Conservation (phyloP, 2,113 vertebrate genomes). For the Myotis brandtii region DNA sequence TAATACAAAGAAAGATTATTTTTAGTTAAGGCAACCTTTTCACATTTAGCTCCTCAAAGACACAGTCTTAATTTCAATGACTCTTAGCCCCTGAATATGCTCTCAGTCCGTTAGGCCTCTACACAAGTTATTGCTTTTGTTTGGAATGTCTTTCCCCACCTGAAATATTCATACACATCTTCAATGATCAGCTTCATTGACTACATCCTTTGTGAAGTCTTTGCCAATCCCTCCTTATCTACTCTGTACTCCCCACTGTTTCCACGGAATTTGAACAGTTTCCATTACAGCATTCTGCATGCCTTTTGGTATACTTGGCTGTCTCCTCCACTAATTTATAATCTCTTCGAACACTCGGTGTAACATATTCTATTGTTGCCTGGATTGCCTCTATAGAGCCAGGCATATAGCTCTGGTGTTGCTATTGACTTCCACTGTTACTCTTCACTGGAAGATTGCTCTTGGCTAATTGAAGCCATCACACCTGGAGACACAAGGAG, state of each 20-base stretch:
- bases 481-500: not conserved
- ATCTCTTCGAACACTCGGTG: not conserved
- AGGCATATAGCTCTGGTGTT: not conserved
- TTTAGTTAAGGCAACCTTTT: constrained; percentile 7
- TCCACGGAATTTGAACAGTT: not conserved
- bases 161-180: not conserved
- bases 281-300: not conserved
- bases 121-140: not conserved
- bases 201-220: not conserved
- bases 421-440: not conserved
- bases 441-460: not conserved
- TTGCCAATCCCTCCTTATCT: not conserved
- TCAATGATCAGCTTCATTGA: constrained; percentile 41
- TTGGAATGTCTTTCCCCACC: not conserved
- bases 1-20: not conserved
- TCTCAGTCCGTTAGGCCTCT: not conserved
- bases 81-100: not conserved
- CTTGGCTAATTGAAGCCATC: not conserved
- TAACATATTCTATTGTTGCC: not conserved
- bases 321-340: not conserved
- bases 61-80: not conserved
- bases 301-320: not conserved
- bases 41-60: constrained; percentile 12
- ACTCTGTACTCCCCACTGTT: not conserved
- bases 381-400: not conserved